These are phyloP conservation scores for Eretmocerus hayati DNA, from an alignment of 2,888 invertebrate species.

Conservation along the genomic window DNA sequence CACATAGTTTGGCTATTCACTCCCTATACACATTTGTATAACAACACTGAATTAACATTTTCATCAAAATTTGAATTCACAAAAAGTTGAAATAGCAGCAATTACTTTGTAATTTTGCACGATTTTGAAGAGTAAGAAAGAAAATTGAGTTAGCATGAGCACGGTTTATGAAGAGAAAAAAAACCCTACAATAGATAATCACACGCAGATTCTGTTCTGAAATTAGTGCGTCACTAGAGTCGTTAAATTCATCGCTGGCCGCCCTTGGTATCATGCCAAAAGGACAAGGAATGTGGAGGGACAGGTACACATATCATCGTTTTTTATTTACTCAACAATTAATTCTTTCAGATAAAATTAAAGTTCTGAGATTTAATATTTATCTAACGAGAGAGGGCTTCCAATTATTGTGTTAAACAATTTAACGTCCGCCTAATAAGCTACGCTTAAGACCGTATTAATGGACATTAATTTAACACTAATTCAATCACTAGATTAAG, in stretches of 20 bases:
- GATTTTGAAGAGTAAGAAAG: constrained; percentile 25
- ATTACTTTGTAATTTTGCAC: constrained; percentile 24
- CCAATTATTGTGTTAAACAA: constrained; percentile 7
- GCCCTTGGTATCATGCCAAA: constrained; percentile 46
- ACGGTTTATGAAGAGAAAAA: constrained; percentile 36
- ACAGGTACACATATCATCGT: constrained; percentile 42
- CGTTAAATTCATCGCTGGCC: constrained; percentile 46
- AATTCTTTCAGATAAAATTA: constrained; percentile 2
- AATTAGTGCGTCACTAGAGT: constrained; percentile 46
- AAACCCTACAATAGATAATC: constrained; percentile 39
- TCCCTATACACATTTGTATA: no score
- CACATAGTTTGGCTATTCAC: constrained; percentile 22
- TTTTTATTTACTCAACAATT: constrained; percentile 12
- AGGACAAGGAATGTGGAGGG: constrained; percentile 50
- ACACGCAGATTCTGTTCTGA: constrained; percentile 43
- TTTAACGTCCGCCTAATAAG: constrained; percentile 17
- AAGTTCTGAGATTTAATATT: constrained; percentile 6
- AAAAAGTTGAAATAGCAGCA: constrained; percentile 2
- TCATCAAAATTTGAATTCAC: constrained; percentile 5
- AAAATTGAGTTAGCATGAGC: constrained; percentile 36
- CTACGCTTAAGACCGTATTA: constrained; percentile 18
- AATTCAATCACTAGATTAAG: no score
- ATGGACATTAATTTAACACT: constrained; percentile 14
- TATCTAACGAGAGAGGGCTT: constrained; percentile 5
- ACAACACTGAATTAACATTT: constrained; percentile 14